These are phyloP conservation scores for Bombus ignitus DNA, from an alignment of 1,140 invertebrate genomes.

Conservation along the genomic window DNA sequence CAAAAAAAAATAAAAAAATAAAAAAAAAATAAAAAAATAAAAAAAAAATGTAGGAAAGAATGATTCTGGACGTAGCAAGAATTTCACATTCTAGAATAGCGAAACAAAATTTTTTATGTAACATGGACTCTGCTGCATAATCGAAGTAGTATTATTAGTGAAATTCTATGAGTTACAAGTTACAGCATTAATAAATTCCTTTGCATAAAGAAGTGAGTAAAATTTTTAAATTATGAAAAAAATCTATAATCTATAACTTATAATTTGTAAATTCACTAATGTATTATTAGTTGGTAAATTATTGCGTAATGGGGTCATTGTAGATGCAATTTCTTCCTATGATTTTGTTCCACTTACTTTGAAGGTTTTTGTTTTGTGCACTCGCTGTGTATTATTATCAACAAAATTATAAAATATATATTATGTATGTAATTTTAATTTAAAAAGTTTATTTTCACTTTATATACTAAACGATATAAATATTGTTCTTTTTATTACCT, in stretches of 20 bases:
- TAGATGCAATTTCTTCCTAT: too few relatives aligned
- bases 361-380: too few relatives aligned
- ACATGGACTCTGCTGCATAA: neutral
- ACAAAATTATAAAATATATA: neutral
- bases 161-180: too few relatives aligned
- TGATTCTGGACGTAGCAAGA: neutral
- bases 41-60: neutral
- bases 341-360: too few relatives aligned
- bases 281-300: neutral
- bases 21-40: too few relatives aligned
- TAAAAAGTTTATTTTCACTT: neutral
- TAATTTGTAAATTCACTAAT: neutral
- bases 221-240: neutral
- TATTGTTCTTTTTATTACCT: conserved; percentile 83
- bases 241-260: neutral
- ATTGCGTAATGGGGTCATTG: neutral
- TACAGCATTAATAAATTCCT: neutral
- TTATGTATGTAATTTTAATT: neutral
- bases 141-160: too few relatives aligned
- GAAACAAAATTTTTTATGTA: neutral
- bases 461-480: neutral
- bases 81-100: neutral
- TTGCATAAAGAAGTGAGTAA: neutral
- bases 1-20: neutral
- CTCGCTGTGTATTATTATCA: too few relatives aligned